A percentile compares a stretch with the other conserved stretches of the same genome.
Conservation (phyloP, 2,113 vertebrate genomes). For the Orycteropus afer region DNA sequence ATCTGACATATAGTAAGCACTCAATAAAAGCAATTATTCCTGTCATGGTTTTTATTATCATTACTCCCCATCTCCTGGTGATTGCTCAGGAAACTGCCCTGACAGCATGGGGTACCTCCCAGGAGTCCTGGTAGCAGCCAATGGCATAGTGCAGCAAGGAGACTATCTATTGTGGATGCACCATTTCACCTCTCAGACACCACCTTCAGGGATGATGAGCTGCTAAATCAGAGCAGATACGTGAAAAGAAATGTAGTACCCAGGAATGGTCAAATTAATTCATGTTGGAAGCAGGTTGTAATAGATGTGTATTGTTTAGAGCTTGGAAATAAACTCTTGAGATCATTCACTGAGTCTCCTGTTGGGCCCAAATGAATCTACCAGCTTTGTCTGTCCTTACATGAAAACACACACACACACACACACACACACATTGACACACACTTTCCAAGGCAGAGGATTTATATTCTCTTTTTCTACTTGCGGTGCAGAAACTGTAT, state of each 20-base stretch:
- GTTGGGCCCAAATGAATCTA: not conserved
- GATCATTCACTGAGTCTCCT: not conserved
- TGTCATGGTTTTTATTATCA: not conserved
- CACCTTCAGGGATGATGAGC: not conserved
- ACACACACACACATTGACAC: not conserved
- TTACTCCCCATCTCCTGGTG: no score
- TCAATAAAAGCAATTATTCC: not conserved
- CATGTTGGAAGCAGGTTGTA: not conserved
- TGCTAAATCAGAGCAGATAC: not conserved
- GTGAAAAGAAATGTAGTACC: not conserved
- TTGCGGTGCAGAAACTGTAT: not conserved
- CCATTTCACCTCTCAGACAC: not conserved
- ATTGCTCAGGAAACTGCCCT: not conserved
- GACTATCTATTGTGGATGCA: no score
- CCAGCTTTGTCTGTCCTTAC: not conserved
- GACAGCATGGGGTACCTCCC: not conserved
- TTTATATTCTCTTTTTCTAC: not conserved
- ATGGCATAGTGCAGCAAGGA: accelerated
- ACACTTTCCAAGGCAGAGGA: accelerated
- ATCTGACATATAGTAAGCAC: not conserved
- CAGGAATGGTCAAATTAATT: not conserved
- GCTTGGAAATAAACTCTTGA: not conserved
- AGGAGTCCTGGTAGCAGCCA: not conserved
- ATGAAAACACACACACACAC: no score
- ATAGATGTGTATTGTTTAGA: not conserved